Conservation (phyloP, 2,888 invertebrate species). For the Rhagonycha lutea region DNA sequence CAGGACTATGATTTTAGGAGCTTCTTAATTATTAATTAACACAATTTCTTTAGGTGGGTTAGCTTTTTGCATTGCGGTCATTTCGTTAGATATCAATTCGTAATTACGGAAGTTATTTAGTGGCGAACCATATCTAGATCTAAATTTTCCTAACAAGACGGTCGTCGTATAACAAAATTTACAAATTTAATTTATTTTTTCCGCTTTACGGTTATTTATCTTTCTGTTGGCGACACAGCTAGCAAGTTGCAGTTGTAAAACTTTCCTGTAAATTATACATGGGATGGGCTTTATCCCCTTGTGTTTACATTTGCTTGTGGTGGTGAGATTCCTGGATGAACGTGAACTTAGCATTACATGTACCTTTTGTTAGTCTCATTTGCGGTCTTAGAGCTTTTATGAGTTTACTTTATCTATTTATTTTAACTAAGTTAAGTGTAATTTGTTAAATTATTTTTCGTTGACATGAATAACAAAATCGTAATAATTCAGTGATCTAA, state of each 20-base stretch:
- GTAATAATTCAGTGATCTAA: background rate
- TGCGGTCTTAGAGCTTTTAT: conserved; percentile 12
- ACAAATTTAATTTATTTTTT: conserved; percentile 37
- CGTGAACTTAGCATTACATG: conserved; percentile 7
- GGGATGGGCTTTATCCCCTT: conserved; percentile 36
- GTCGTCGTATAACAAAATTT: conserved; percentile 34
- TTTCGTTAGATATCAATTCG: too few species aligned
- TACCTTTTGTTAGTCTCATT: conserved; percentile 2
- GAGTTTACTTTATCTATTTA: conserved; percentile 13
- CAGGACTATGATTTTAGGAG: background rate
- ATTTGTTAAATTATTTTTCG: background rate
- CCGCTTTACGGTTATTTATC: conserved; percentile 37
- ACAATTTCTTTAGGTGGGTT: too few species aligned
- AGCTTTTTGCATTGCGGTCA: too few species aligned
- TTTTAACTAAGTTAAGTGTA: background rate
- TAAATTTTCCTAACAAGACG: conserved; percentile 13
- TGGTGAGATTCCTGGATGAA: conserved; percentile 13
- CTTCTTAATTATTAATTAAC: background rate
- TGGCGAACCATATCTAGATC: background rate
- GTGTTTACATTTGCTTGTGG: conserved; percentile 30
- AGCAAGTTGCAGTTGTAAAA: conserved; percentile 41
- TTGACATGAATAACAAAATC: background rate
- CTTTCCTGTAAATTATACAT: conserved; percentile 38
- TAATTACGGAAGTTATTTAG: background rate
- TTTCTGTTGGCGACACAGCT: conserved; percentile 35